Conservation (phyloP, 2,113 vertebrate genomes). For the Hypocryptadius cinnamomeus region DNA sequence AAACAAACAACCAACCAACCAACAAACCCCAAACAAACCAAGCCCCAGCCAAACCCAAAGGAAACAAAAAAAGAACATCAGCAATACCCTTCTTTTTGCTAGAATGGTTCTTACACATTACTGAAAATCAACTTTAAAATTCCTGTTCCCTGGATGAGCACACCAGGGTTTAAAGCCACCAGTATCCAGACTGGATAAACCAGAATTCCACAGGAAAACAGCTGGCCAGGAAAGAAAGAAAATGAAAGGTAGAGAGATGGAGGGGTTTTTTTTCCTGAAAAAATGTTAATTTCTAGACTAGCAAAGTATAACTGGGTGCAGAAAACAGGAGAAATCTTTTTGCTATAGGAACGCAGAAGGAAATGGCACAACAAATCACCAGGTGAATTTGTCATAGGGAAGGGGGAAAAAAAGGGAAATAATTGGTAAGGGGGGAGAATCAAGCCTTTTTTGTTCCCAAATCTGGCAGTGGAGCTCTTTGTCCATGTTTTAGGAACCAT, state of each 20-base stretch:
- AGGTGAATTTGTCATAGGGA: background rate
- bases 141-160: background rate
- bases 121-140: background rate
- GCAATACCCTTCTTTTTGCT: background rate
- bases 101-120: background rate
- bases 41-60: background rate
- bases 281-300: background rate
- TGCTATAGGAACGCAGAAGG: background rate
- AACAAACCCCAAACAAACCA: too few relatives aligned
- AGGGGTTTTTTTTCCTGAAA: background rate
- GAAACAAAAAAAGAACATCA: background rate
- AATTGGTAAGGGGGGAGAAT: fast-evolving
- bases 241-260: background rate
- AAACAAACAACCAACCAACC: background rate
- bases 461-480: background rate
- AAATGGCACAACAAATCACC: background rate
- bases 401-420: background rate
- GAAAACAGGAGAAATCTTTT: background rate
- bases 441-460: background rate
- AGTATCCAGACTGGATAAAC: background rate
- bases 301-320: background rate
- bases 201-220: background rate
- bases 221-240: background rate
- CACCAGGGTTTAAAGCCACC: background rate
- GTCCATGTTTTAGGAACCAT: background rate